These are phyloP conservation scores for Corynorhinus townsendii DNA, from an alignment of 2,113 vertebrate species.

Conservation along the genomic window DNA sequence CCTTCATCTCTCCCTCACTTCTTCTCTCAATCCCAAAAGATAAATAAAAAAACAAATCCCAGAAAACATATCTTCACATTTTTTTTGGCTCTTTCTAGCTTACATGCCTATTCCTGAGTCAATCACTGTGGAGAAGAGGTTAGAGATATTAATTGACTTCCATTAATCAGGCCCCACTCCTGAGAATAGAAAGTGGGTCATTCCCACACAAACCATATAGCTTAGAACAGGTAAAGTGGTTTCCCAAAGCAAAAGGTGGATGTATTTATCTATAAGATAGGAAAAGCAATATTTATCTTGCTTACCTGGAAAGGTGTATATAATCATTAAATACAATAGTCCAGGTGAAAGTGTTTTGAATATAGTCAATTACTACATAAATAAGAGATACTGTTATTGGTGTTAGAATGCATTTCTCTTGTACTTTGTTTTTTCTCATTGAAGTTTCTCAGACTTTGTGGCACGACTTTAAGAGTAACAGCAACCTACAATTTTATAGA, in stretches of 20 bases:
- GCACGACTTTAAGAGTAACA: not conserved
- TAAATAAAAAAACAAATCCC: not conserved
- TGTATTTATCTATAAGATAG: not conserved
- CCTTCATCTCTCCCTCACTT: not conserved
- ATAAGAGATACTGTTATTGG: not conserved
- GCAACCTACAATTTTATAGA: not conserved
- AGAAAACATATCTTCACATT: not conserved
- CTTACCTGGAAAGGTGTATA: not conserved
- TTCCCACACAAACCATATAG: not conserved
- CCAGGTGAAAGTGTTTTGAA: not conserved
- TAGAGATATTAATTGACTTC: not conserved
- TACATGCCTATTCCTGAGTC: not conserved
- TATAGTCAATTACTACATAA: not conserved
- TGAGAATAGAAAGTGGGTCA: not conserved
- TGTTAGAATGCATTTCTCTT: not conserved
- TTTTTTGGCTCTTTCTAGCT: not conserved
- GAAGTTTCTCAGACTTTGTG: not conserved
- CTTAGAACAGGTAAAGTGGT: not conserved
- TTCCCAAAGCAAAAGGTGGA: not conserved
- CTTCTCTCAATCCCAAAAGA: not conserved
- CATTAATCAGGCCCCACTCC: not conserved
- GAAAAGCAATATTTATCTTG: not conserved
- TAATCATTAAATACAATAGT: not conserved
- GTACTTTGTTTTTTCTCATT: not conserved
- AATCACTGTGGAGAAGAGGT: not conserved